phyloP scores from a whole-genome alignment of 2,797 vertebrate genomes.

The Triplophysa bombifrons region DNA sequence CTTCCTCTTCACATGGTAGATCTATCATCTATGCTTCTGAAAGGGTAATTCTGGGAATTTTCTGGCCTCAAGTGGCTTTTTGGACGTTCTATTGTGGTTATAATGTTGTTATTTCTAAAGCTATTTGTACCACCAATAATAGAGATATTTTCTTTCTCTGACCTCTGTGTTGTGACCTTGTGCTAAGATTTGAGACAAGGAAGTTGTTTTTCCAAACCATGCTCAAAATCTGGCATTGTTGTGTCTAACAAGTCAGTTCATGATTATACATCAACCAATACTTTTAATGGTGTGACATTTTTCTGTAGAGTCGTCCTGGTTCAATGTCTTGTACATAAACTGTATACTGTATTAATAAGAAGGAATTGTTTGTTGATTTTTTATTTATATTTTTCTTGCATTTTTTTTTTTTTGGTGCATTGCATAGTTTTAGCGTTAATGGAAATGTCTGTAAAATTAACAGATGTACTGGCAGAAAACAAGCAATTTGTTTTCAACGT shows the following conservation, averaged over 20 bases:
- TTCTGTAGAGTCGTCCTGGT: too few relatives aligned
- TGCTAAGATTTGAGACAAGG: not conserved
- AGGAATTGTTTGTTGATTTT: too few relatives aligned
- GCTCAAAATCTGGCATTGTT: conserved; percentile 15
- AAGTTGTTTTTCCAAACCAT: not conserved
- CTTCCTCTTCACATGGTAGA: conserved; percentile 10
- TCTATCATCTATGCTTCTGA: not conserved
- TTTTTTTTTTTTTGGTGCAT: too few relatives aligned
- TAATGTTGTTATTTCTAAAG: conserved; percentile 11
- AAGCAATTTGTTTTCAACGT: too few relatives aligned
- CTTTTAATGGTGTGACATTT: not conserved
- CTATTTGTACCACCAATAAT: conserved; percentile 39
- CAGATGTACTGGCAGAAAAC: too few relatives aligned
- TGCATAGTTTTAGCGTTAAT: too few relatives aligned
- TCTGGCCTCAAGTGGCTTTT: not conserved
- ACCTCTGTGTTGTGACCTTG: conserved; percentile 1
- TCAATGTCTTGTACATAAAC: too few relatives aligned
- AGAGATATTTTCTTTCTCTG: conserved; percentile 9
- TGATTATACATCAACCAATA: not conserved
- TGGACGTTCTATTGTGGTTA: conserved; percentile 16
- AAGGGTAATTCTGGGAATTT: conserved; percentile 23
- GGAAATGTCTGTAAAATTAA: too few relatives aligned
- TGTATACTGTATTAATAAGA: too few relatives aligned
- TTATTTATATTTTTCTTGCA: too few relatives aligned
- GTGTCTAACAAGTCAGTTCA: conserved; percentile 2